phyloP scores from a whole-genome alignment of 2,797 vertebrate genomes.

The Sebastolobus alascanus region DNA sequence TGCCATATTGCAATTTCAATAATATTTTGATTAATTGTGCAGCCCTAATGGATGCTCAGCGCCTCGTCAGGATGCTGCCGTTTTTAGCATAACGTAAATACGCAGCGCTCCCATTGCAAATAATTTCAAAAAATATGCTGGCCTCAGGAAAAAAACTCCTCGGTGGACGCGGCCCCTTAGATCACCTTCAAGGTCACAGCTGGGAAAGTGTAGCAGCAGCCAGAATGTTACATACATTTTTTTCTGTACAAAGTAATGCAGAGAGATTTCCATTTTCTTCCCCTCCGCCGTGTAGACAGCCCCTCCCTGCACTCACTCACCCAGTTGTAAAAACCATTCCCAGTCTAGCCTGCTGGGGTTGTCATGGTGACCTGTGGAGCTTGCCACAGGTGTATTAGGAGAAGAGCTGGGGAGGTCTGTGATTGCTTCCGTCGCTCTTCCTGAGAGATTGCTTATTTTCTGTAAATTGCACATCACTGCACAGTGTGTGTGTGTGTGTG shows the following conservation, averaged over 20 bases:
- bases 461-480: slow-evolving; percentile 30
- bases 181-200: not conserved
- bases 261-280: not conserved
- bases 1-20: too few relatives aligned
- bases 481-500: slow-evolving; percentile 18
- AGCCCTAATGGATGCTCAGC: too few relatives aligned
- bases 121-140: too few relatives aligned
- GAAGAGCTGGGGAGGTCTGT: slow-evolving; percentile 14
- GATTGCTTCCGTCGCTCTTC: not conserved
- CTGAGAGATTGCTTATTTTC: slow-evolving; percentile 7
- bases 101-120: too few relatives aligned
- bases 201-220: not conserved
- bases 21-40: too few relatives aligned
- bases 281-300: slow-evolving; percentile 18
- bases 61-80: too few relatives aligned
- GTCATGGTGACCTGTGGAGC: slow-evolving; percentile 74
- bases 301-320: not conserved
- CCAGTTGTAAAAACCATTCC: slow-evolving; percentile 78
- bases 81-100: not conserved
- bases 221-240: not conserved
- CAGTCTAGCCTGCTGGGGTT: slow-evolving; percentile 66
- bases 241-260: not conserved
- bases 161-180: too few relatives aligned
- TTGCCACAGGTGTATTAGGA: slow-evolving; percentile 78
- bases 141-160: too few relatives aligned